These are phyloP conservation scores for Euzetes globulus DNA, from an alignment of 2,888 invertebrate genomes.

Conservation along the genomic window DNA sequence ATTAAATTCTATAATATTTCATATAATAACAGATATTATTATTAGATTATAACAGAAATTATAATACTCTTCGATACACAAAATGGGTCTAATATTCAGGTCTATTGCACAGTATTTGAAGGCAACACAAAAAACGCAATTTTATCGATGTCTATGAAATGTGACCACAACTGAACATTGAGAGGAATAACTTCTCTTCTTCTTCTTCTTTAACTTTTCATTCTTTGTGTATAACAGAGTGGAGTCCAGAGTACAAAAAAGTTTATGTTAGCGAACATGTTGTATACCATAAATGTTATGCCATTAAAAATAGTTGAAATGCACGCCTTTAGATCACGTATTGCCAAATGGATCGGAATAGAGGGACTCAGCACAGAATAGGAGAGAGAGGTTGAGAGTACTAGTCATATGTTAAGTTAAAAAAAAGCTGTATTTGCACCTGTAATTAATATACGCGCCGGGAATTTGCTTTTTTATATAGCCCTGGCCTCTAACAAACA, in stretches of 20 bases:
- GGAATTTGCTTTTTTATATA: neutral
- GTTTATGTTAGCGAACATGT: neutral
- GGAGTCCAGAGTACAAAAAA: slow-evolving; percentile 8
- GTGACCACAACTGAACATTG: slow-evolving; percentile 11
- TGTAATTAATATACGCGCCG: slow-evolving; percentile 24
- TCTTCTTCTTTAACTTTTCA: neutral
- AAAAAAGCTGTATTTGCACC: slow-evolving; percentile 16
- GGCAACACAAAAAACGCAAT: neutral
- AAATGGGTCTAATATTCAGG: neutral
- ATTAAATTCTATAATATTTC: too few species aligned
- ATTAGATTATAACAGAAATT: too few species aligned
- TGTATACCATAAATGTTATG: slow-evolving; percentile 2
- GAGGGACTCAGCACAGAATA: neutral
- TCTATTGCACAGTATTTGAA: neutral
- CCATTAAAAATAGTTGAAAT: slow-evolving; percentile 13
- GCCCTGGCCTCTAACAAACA: neutral
- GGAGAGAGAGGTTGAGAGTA: neutral
- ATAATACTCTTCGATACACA: too few species aligned
- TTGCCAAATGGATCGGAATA: slow-evolving; percentile 19
- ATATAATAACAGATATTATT: neutral
- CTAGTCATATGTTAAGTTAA: neutral
- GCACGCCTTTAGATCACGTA: slow-evolving; percentile 14
- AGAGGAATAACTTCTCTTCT: too few species aligned
- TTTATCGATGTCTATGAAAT: neutral
- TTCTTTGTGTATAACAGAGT: neutral